Evolutionary conservation across 1,140 invertebrate genomes (phyloP).

Genomic region (Onthophagus taurus): DNA sequence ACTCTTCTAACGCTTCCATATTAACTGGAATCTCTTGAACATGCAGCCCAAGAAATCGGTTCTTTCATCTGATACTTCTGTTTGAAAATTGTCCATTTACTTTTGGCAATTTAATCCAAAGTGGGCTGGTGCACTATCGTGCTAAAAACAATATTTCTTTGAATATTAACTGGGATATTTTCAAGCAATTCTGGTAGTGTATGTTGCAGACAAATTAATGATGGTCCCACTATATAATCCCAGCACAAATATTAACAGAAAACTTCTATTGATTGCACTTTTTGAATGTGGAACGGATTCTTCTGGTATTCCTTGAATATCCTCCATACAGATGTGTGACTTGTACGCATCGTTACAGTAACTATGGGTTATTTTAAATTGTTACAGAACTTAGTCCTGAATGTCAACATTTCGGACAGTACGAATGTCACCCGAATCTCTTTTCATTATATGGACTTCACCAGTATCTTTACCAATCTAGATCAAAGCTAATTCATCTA

Average conservation of each 20-base stretch:
- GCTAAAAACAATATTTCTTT: background rate
- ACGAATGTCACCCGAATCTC: too few species aligned
- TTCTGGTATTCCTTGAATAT: background rate
- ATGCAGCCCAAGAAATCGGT: conserved; percentile 3
- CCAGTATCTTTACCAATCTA: too few species aligned
- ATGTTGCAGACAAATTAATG: background rate
- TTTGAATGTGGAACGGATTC: background rate
- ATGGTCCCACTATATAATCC: conserved; percentile 4
- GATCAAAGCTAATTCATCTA: too few species aligned
- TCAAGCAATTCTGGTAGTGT: background rate
- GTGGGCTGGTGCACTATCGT: background rate
- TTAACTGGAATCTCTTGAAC: background rate
- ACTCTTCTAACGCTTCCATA: background rate
- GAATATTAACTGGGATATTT: background rate
- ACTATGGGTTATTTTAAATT: background rate
- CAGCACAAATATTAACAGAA: background rate
- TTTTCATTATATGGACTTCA: too few species aligned
- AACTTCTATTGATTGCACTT: background rate
- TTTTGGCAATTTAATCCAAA: conserved; percentile 7
- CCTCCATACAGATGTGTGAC: background rate
- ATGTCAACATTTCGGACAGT: background rate
- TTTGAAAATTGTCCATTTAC: background rate
- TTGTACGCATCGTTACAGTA: background rate
- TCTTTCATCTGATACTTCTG: background rate
- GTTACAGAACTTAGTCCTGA: background rate